A percentile compares a stretch with the other conserved stretches of the same genome.
phyloP scores from a whole-genome alignment of 2,113 vertebrate genomes.

The Dolichallabes microphthalmus region DNA sequence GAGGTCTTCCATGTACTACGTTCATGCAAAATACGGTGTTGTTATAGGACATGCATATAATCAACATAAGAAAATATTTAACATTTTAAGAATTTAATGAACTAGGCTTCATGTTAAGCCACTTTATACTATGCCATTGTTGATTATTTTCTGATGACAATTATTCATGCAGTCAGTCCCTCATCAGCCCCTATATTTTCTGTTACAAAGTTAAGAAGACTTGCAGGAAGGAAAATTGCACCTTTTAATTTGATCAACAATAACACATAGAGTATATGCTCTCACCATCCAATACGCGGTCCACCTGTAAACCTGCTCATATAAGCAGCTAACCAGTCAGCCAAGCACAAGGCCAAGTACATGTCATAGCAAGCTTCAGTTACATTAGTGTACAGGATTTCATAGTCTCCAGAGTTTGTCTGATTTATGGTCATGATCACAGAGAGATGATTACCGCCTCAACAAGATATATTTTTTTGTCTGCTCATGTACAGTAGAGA shows the following conservation, averaged over 20 bases:
- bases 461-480: too few species aligned
- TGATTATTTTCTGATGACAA: background rate
- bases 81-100: background rate
- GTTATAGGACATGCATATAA: background rate
- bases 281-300: too few species aligned
- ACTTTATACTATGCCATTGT: background rate
- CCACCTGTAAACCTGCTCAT: background rate
- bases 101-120: background rate
- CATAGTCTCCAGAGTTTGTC: too few species aligned
- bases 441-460: too few species aligned
- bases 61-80: background rate
- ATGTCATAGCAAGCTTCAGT: background rate
- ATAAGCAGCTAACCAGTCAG: background rate
- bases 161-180: background rate
- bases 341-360: background rate
- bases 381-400: background rate
- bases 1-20: background rate
- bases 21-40: background rate
- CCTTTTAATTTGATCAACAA: background rate
- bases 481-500: too few species aligned
- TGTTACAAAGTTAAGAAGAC: background rate
- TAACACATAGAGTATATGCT: background rate
- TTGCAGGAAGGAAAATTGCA: background rate
- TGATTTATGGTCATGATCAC: too few species aligned
- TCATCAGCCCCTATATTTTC: background rate